phyloP scores from a whole-genome alignment of 2,113 vertebrate genomes.

The Poeciliopsis turrubarensis region DNA sequence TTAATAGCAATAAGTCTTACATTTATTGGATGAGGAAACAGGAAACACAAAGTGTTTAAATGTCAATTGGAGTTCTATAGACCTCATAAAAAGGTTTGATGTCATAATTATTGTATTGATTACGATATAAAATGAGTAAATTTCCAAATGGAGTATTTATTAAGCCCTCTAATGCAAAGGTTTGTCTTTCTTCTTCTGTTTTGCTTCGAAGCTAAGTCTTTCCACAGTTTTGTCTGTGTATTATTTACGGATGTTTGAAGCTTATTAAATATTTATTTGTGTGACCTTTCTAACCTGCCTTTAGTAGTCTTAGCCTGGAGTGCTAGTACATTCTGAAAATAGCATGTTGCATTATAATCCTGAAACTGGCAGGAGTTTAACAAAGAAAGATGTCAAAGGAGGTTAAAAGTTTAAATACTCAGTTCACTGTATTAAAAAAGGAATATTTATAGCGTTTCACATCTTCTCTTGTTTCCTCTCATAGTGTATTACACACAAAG shows the following conservation, averaged over 20 bases:
- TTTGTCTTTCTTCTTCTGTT: background rate
- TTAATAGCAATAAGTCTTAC: too few species aligned
- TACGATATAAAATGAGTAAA: too few species aligned
- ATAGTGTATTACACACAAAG: conserved; percentile 10
- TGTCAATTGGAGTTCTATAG: too few species aligned
- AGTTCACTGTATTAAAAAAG: conserved; percentile 12
- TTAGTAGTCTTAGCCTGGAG: conserved; percentile 26
- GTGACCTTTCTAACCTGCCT: conserved; percentile 36
- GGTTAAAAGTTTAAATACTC: conserved; percentile 37
- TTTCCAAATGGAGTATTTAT: too few species aligned
- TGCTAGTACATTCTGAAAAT: background rate
- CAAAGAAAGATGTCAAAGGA: conserved; percentile 30
- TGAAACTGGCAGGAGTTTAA: conserved; percentile 8
- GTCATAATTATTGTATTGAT: too few species aligned
- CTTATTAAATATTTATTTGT: conserved; percentile 53
- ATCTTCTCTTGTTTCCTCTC: background rate
- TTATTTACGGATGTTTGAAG: conserved; percentile 49
- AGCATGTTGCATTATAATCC: background rate
- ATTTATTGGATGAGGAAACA: too few species aligned
- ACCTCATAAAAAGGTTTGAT: too few species aligned
- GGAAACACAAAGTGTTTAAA: too few species aligned
- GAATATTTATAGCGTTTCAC: conserved; percentile 27
- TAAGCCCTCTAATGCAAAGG: too few species aligned
- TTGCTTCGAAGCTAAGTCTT: conserved; percentile 21
- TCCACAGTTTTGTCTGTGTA: conserved; percentile 17